Evolutionary conservation across 1,140 invertebrate species (phyloP).

Genomic region (Nasonia giraulti): DNA sequence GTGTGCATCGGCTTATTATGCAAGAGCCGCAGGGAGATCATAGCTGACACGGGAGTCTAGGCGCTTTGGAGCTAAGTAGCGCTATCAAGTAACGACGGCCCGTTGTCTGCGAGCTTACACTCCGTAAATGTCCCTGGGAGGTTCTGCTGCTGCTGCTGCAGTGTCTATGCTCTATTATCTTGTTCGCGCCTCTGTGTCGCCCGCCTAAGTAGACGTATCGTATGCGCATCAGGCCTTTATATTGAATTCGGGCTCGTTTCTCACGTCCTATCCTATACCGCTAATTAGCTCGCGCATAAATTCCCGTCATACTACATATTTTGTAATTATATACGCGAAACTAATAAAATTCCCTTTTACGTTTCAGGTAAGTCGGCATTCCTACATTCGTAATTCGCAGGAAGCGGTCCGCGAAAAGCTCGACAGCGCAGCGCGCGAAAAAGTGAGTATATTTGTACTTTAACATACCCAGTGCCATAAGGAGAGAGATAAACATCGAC

Average conservation of each 20-base stretch:
- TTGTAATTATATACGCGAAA: not conserved
- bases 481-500: not conserved
- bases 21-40: no score
- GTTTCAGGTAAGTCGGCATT: not conserved
- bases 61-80: not conserved
- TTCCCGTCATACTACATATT: not conserved
- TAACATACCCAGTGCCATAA: no score
- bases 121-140: constrained; percentile 49
- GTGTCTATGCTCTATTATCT: not conserved
- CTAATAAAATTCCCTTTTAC: not conserved
- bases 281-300: not conserved
- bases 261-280: no score
- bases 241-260: not conserved
- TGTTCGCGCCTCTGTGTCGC: no score
- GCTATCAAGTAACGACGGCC: not conserved
- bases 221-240: not conserved
- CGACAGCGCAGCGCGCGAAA: no score
- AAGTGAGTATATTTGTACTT: no score
- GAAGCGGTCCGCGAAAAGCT: not conserved
- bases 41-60: no score
- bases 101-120: constrained; percentile 51
- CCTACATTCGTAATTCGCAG: not conserved
- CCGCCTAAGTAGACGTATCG: not conserved
- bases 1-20: no score
- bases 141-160: not conserved